Evolutionary conservation across 1,140 invertebrate species (phyloP).

Genomic region (Choristoneura fumiferana): DNA sequence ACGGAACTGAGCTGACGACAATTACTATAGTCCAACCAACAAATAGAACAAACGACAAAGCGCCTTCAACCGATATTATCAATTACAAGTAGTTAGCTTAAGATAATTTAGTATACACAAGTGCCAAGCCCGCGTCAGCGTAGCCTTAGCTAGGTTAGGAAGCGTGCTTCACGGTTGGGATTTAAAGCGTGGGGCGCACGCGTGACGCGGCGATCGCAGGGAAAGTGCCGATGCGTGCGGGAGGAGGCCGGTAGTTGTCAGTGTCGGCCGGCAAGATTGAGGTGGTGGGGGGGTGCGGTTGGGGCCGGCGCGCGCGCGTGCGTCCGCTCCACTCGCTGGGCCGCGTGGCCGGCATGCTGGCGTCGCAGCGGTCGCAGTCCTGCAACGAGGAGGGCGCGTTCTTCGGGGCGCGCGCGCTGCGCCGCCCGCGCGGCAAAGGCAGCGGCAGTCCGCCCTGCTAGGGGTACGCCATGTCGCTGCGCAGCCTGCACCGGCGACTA

Average conservation of each 20-base stretch:
- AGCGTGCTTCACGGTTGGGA: too few relatives aligned
- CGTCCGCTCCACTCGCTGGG: slow-evolving; percentile 57
- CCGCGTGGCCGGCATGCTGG: slow-evolving; percentile 65
- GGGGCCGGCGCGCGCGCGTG: slow-evolving; percentile 69
- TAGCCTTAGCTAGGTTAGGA: slow-evolving; percentile 19
- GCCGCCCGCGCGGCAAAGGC: slow-evolving; percentile 71
- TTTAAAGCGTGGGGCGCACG: too few relatives aligned
- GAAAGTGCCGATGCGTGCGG: slow-evolving; percentile 14
- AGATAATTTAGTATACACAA: slow-evolving; percentile 44
- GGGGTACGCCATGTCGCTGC: slow-evolving; percentile 80
- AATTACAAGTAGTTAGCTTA: slow-evolving; percentile 53
- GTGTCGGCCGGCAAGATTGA: slow-evolving; percentile 60
- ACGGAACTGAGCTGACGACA: slow-evolving; percentile 31
- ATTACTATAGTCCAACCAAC: slow-evolving; percentile 33
- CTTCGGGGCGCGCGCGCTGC: slow-evolving; percentile 74
- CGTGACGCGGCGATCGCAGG: slow-evolving; percentile 21
- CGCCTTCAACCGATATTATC: slow-evolving; percentile 58
- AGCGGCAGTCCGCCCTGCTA: slow-evolving; percentile 74
- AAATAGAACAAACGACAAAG: slow-evolving; percentile 54
- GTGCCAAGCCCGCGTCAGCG: slow-evolving; percentile 42
- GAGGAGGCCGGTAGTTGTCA: slow-evolving; percentile 20
- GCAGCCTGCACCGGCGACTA: slow-evolving; percentile 76
- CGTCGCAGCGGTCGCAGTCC: slow-evolving; percentile 73
- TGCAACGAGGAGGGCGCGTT: slow-evolving; percentile 78
- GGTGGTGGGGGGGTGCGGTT: slow-evolving; percentile 67